A percentile compares a stretch with the other conserved stretches of the same genome.
Conservation (phyloP, 2,797 vertebrate species). For the Anisognathus igniventris region DNA sequence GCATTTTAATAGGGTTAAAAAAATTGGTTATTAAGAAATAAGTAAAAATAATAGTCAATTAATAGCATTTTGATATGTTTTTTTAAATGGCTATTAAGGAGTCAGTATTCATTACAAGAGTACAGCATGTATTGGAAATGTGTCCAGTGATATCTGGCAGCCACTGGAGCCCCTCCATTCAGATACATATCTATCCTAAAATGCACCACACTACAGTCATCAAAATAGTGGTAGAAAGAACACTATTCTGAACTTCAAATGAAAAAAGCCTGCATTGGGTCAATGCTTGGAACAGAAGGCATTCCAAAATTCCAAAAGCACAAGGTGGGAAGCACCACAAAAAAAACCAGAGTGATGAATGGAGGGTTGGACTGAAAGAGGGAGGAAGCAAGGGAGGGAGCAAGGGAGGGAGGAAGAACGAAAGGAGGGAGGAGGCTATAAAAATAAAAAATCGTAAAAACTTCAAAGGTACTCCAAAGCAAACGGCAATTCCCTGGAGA, state of each 20-base stretch:
- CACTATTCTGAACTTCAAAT: not conserved
- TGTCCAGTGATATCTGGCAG: not conserved
- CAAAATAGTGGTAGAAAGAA: not conserved
- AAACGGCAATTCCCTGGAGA: not conserved
- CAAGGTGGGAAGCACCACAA: not conserved
- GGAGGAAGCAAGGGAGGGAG: not conserved
- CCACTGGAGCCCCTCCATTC: not conserved
- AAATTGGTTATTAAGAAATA: not conserved
- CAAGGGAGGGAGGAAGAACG: not conserved
- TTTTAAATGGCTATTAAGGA: not conserved
- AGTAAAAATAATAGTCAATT: not conserved
- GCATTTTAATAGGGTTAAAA: not conserved
- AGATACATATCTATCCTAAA: not conserved
- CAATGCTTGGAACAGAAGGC: not conserved
- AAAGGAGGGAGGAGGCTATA: not conserved
- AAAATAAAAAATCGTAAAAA: not conserved
- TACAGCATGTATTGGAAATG: not conserved
- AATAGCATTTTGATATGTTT: not conserved
- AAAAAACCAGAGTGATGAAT: not conserved
- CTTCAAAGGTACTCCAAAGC: not conserved
- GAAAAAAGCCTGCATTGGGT: not conserved
- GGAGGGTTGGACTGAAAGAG: not conserved
- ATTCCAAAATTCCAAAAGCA: not conserved
- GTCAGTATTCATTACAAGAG: not conserved
- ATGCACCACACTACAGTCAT: not conserved